A percentile compares a stretch with the other conserved stretches of the same genome.
Conservation (phyloP, 2,113 vertebrate genomes). For the Percopsis transmontana region DNA sequence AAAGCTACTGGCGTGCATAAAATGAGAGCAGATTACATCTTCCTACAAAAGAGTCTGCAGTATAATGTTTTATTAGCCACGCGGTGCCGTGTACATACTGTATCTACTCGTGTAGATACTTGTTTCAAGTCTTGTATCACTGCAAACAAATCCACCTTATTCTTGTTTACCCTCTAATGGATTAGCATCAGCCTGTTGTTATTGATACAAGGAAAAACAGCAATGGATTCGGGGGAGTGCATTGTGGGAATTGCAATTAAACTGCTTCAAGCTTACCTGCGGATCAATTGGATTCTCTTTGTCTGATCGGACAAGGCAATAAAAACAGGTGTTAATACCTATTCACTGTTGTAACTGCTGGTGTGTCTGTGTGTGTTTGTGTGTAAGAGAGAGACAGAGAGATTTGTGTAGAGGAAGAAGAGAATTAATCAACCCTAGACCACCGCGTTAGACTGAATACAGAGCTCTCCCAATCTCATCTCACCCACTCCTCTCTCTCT, state of each 20-base stretch:
- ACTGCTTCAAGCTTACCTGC: neutral
- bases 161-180: no score
- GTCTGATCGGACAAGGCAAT: neutral
- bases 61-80: no score
- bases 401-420: neutral
- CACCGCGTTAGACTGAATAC: constrained; percentile 5
- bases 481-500: constrained; percentile 14
- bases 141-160: no score
- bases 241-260: neutral
- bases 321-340: constrained; percentile 5
- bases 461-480: constrained; percentile 1
- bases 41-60: no score
- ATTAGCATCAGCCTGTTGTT: no score
- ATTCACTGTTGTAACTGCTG: neutral
- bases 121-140: no score
- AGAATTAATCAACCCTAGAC: constrained; percentile 34
- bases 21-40: no score
- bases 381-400: neutral
- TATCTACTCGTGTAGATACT: no score
- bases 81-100: no score
- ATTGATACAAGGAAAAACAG: constrained; percentile 7
- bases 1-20: neutral
- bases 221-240: neutral
- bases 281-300: constrained; percentile 15
- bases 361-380: neutral